A percentile compares a stretch with the other conserved stretches of the same genome.
Conservation (phyloP, 2,797 vertebrate genomes). For the Pygocentrus nattereri region DNA sequence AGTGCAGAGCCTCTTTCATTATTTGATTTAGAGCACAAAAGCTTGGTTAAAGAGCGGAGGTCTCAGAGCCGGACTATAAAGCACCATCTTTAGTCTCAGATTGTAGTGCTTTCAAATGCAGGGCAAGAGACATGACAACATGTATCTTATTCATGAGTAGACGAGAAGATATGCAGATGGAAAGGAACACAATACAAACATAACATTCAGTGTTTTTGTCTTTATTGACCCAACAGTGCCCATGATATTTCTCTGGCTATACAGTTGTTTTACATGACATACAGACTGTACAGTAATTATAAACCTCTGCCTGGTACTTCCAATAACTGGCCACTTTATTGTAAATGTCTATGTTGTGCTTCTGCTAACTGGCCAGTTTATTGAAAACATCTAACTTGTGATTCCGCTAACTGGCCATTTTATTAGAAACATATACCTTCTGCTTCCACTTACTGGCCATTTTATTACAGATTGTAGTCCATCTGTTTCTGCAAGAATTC, state of each 20-base stretch:
- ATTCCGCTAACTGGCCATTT: too few relatives aligned
- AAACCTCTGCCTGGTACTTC: too few relatives aligned
- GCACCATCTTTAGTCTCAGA: conserved; percentile 43
- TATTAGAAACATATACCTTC: neutral
- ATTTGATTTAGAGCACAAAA: conserved; percentile 60
- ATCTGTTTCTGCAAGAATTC: too few relatives aligned
- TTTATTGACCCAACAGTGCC: neutral
- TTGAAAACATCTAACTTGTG: too few relatives aligned
- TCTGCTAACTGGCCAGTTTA: too few relatives aligned
- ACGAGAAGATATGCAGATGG: neutral
- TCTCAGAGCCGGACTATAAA: neutral
- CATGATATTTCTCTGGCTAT: too few relatives aligned
- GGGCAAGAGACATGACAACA: neutral
- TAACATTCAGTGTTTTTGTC: neutral
- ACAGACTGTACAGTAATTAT: too few relatives aligned
- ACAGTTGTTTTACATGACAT: too few relatives aligned
- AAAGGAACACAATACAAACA: neutral
- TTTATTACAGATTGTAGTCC: too few relatives aligned
- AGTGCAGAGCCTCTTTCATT: conserved; percentile 54
- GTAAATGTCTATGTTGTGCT: neutral
- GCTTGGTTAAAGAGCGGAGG: conserved; percentile 21
- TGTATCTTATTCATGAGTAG: too few relatives aligned
- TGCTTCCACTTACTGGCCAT: neutral
- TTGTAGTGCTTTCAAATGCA: conserved; percentile 27
- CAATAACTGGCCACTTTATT: too few relatives aligned